Conservation (phyloP, 2,797 vertebrate genomes). For the Micromesistius poutassou region DNA sequence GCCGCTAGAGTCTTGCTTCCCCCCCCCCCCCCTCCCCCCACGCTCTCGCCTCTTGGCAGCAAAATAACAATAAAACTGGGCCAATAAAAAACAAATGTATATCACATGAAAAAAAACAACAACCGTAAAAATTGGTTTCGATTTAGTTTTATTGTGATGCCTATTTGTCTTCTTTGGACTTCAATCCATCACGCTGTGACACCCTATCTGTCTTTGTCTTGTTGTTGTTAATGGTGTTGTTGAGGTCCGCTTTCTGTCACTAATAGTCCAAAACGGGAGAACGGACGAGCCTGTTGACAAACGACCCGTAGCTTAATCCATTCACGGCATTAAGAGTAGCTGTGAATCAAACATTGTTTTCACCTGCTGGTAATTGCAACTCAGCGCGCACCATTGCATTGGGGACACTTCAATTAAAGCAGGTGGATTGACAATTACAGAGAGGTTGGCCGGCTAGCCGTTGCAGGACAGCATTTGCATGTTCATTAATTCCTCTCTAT, state of each 20-base stretch:
- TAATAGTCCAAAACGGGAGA: background rate
- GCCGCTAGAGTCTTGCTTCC: background rate
- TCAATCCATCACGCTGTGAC: background rate
- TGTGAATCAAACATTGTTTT: background rate
- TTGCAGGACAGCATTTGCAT: background rate
- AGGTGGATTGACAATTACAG: constrained; percentile 1
- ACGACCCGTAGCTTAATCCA: background rate
- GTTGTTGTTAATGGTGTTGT: background rate
- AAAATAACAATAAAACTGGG: background rate
- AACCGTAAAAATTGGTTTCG: background rate
- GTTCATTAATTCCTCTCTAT: background rate
- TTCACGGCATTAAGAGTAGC: background rate
- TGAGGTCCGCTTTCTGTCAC: background rate
- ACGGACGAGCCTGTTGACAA: background rate
- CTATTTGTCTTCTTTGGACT: background rate
- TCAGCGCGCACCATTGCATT: background rate
- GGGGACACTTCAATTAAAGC: background rate
- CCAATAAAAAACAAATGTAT: background rate
- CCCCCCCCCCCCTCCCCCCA: background rate
- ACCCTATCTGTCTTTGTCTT: background rate
- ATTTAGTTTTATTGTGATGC: background rate
- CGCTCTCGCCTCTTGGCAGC: background rate
- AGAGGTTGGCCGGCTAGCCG: background rate
- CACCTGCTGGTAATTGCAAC: background rate
- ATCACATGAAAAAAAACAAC: background rate